phyloP scores from a whole-genome alignment of 2,113 vertebrate genomes.

The Podiceps cristatus region DNA sequence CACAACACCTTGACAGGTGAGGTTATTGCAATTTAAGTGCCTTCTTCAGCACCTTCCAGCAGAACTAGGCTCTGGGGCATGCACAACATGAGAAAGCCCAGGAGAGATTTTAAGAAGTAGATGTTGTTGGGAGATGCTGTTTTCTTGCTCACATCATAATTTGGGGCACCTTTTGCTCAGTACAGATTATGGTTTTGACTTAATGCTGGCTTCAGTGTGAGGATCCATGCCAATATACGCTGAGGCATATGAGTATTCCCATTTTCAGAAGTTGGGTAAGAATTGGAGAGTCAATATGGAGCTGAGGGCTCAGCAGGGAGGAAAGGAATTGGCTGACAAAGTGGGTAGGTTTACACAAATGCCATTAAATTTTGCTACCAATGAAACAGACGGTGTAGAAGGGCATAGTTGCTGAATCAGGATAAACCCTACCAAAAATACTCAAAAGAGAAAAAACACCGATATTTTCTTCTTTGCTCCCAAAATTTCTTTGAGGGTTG shows the following conservation, averaged over 20 bases:
- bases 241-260: not conserved
- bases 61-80: not conserved
- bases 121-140: not conserved
- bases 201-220: not conserved
- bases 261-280: not conserved
- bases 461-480: too few species aligned
- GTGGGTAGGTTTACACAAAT: not conserved
- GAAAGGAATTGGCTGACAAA: not conserved
- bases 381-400: not conserved
- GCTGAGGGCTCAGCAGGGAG: not conserved
- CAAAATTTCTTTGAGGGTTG: too few species aligned
- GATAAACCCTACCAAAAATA: not conserved
- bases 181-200: not conserved
- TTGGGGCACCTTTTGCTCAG: not conserved
- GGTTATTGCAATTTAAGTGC: not conserved
- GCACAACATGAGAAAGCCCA: not conserved
- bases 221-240: not conserved
- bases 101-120: not conserved
- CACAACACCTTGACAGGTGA: rapidly evolving
- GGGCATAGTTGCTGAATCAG: not conserved
- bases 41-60: not conserved
- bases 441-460: not conserved
- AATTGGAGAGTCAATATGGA: not conserved
- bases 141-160: not conserved
- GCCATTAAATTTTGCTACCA: not conserved